These are phyloP conservation scores for Prosapia bicincta DNA, from an alignment of 2,888 invertebrate species.

Conservation along the genomic window DNA sequence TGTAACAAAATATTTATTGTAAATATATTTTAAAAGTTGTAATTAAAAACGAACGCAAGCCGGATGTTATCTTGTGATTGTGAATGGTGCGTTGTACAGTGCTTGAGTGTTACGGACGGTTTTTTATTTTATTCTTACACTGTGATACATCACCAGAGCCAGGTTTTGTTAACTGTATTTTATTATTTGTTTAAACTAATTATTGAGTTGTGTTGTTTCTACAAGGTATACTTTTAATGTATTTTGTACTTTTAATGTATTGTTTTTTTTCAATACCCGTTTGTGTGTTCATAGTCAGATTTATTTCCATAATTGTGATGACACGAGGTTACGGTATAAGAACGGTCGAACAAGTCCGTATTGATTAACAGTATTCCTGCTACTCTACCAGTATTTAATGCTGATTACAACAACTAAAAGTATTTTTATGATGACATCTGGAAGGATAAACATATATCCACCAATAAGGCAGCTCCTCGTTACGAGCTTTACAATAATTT, in stretches of 20 bases:
- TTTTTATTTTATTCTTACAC: conserved; percentile 30
- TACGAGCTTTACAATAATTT: conserved; percentile 7
- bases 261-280: conserved; percentile 16
- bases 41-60: background rate
- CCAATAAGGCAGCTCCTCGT: conserved; percentile 12
- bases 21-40: background rate
- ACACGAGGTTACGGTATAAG: conserved; percentile 2
- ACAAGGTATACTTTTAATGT: conserved; percentile 24
- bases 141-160: conserved; percentile 29
- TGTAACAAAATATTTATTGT: background rate
- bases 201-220: conserved; percentile 14
- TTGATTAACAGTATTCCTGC: conserved; percentile 19
- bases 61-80: background rate
- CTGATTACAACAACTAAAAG: conserved; percentile 22
- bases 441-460: background rate
- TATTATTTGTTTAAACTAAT: conserved; percentile 12
- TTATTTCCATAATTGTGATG: conserved; percentile 24
- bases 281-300: conserved; percentile 30
- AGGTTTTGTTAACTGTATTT: conserved; percentile 20
- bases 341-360: conserved; percentile 18
- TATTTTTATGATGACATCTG: conserved; percentile 20
- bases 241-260: conserved; percentile 21
- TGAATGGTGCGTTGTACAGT: conserved; percentile 11
- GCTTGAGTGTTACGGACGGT: conserved; percentile 15
- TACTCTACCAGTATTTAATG: conserved; percentile 27